Evolutionary conservation across 2,888 invertebrate species (phyloP), one percentile per base, ranked within the genome.

Genomic region (Scaptomyza tumidula): DNA sequence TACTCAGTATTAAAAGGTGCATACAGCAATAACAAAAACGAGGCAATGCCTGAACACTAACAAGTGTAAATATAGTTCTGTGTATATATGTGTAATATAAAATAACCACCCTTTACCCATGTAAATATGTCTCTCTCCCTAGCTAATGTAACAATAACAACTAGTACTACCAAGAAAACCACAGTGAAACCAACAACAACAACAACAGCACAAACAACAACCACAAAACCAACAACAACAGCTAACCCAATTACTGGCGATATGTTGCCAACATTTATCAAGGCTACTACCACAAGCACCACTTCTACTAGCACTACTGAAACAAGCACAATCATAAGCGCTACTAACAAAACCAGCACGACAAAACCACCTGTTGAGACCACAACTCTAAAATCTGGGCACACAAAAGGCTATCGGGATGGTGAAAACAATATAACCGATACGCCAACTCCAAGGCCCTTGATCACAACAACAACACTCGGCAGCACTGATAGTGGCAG

Each of bases 351-450:
- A 56, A 78, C 75, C 53, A 75, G 70, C 60, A 78, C 78, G 48
- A 62, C 50, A 24, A 76, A 70, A 37, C 55, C 73, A 43, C 79
- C 70, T 49, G 63, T 75, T 49, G 89, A 85, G 57, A 75, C 73
- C 19, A 90, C 88, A 44, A 85, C 88, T 19, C 80, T 80, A 2
- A 91, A 91, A 65, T 86, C 89, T 6, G 91, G 91, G 13, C 89
- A 89, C 31, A 90, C 91, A 0, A 92, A 91, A 64, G 90, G 91
- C 41, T 92, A 92, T 75, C 90, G 92, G n/a, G 91, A 91, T 86
- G 92, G 91, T 63, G 92, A 91, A 54, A 91, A 91, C 74, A 91
- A 91, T 73, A 92, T 91, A 55, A 92, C 91, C 24, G 91, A 88
- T 72, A 79, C 80, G 6, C 70, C 86, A 11, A 88, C 86, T 3